Evolutionary conservation across 2,113 vertebrate genomes (phyloP), one percentile per base, ranked within the genome.

Genomic region (Girardinichthys multiradiatus): DNA sequence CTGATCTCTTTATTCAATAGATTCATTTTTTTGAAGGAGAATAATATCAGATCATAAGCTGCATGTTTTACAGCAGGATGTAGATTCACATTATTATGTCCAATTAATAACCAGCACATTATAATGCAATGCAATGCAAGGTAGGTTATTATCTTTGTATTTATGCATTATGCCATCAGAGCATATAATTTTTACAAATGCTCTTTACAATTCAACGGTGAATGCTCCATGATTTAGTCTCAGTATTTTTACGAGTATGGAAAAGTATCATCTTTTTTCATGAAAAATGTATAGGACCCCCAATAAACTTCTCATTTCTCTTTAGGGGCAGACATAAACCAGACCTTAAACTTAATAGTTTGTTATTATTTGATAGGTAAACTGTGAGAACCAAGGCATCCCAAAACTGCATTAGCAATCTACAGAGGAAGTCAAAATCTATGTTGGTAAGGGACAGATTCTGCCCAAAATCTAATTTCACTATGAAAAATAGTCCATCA

Each of bases 401-500:
- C 82, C 79, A 75, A 85, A 85, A 85, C 61, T 81, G 69, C 75
- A 74, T 80, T 12, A 42, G 14, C 39, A 42, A 59, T 76, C 72
- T 60, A 77, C n/a, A 73, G 67, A 79, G 60, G 66, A 79, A 79
- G 65, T 60, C 68, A 2, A 19, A 68, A 65, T 63, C 81, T 80
- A 84, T 80, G 62, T 74, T n/a, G 26, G 69, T 74, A 72, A 71
- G 82, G 86, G 84, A 79, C 57, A 51, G 74, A 48, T 21, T 51
- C 6, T 51, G 19, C 24, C 6, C 48, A 21, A 51, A 24, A 21
- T 48, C 19, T 5, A 19, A 3, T 19, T 5, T 15, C 48, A 24
- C 9, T 0, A 19, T 19, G 5, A 48, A 19, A 48, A 21, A 21
- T 21, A 19, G 6, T 51, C 0, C 1, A 8, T 51, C 8, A 24